Evolutionary conservation across 2,113 vertebrate genomes (phyloP), one percentile per base, ranked within the genome.

Genomic region (Nothocercus nigrocapillus): DNA sequence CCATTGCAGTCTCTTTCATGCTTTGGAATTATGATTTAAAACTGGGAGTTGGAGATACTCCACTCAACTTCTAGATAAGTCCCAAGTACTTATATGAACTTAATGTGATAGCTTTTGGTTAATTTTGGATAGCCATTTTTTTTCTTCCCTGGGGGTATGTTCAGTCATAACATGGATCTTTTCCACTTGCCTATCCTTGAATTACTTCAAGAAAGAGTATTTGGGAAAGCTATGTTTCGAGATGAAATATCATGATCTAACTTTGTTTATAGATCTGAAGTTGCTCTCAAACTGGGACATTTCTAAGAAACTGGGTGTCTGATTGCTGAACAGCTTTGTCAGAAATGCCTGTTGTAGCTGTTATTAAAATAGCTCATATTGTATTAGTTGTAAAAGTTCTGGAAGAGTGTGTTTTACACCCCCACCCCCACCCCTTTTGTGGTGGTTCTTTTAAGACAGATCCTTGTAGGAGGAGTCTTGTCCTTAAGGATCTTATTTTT

Each of bases 1-100:
- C 20, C 54, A 66, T 69, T 92, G 66, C 86, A 89, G 51, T 92
- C 54, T 61, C 59, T 76, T 82, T 84, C 69, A 72, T 96, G 88
- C 49, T 79, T 89, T 86, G 22, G 40, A 93, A 79, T 67, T 61
- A 11, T 64, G 81, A 74, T 59, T 83, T 91, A 67, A 77, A 85
- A 45, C 80, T 38, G 70, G 64, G 64, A 83, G 16, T 45, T 88
- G 13, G 21, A 34, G 67, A 54, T 3, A 74, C 79, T 51, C 13
- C 74, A 89, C 21, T 87, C 5, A 22, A 63, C 19, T 27, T 83
- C 85, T 54, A 83, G 11, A 74, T 58, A 54, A 58, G 20, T 84
- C 36, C 81, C 27, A 81, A 24, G 24, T 63, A 74, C 40, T 51
- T 75, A 5, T 42, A 34, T 63, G 70, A 92, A 25, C 24, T 78